These are phyloP conservation scores for Desmophyllum pertusum DNA, from an alignment of 92 coral and sea anemone genomes.

Conservation along the genomic window DNA sequence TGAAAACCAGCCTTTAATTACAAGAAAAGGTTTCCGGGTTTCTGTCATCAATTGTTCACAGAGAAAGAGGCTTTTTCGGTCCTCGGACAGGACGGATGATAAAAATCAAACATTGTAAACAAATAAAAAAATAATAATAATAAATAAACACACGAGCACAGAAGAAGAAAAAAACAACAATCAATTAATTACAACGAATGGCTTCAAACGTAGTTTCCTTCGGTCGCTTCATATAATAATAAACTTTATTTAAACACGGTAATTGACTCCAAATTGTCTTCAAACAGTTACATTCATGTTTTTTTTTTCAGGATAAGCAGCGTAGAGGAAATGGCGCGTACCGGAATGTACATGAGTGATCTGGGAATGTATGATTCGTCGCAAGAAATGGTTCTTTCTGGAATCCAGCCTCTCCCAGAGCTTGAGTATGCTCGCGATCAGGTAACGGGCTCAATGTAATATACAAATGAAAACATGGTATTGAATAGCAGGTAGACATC, in stretches of 20 bases:
- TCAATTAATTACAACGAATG: neutral
- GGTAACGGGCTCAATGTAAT: slow-evolving; percentile 48
- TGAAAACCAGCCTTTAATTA: too few relatives aligned
- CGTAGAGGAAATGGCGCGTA: slow-evolving; percentile 74
- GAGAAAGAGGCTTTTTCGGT: too few relatives aligned
- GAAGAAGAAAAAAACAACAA: too few relatives aligned
- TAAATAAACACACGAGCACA: too few relatives aligned
- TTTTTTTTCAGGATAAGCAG: slow-evolving; percentile 60
- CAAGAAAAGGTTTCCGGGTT: too few relatives aligned
- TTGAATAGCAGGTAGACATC: too few relatives aligned
- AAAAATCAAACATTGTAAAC: too few relatives aligned
- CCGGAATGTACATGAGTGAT: slow-evolving; percentile 85
- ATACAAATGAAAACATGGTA: too few relatives aligned
- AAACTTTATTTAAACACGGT: neutral
- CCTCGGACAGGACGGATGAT: too few relatives aligned
- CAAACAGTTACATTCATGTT: neutral
- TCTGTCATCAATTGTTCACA: too few relatives aligned
- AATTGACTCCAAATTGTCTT: neutral
- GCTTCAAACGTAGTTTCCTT: too few relatives aligned
- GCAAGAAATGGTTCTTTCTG: slow-evolving; percentile 83
- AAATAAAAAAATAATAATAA: too few relatives aligned
- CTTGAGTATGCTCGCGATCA: slow-evolving; percentile 87
- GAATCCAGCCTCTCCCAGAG: slow-evolving; percentile 76
- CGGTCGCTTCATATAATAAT: neutral
- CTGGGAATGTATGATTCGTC: slow-evolving; percentile 76